Conservation (phyloP, 2,888 invertebrate genomes). For the Dolomedes plantarius region DNA sequence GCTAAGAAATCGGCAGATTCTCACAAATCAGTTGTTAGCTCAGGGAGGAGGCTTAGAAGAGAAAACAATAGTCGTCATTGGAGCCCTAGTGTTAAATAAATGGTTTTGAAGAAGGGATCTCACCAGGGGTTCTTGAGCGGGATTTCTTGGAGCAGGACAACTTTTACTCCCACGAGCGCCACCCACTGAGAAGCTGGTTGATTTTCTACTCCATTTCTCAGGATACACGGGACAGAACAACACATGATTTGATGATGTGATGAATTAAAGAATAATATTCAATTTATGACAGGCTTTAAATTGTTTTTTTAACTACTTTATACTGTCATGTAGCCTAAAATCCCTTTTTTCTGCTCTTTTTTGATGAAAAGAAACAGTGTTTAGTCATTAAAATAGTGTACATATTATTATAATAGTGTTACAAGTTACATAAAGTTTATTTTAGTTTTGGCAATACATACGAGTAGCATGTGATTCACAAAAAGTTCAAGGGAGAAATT, state of each 20-base stretch:
- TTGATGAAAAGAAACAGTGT: too few relatives aligned
- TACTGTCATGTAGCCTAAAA: too few relatives aligned
- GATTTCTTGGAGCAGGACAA: conserved; percentile 26
- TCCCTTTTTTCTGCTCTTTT: too few relatives aligned
- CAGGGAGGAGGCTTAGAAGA: conserved; percentile 32
- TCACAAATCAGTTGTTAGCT: conserved; percentile 25
- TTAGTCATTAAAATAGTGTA: too few relatives aligned
- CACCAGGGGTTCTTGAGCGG: conserved; percentile 9
- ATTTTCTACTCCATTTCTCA: conserved; percentile 18
- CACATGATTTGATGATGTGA: background rate
- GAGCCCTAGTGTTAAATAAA: conserved; percentile 48
- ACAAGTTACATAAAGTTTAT: too few relatives aligned
- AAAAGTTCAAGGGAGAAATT: too few relatives aligned
- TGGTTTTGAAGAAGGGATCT: conserved; percentile 40
- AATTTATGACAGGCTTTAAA: too few relatives aligned
- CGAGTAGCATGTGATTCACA: too few relatives aligned
- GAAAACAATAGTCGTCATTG: conserved; percentile 45
- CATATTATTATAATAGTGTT: too few relatives aligned
- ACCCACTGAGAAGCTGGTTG: conserved; percentile 14
- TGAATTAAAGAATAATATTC: too few relatives aligned
- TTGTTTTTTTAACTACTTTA: too few relatives aligned
- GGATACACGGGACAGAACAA: background rate
- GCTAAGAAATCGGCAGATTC: background rate
- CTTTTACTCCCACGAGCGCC: conserved; percentile 30
- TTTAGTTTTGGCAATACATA: too few relatives aligned